phyloP scores from a whole-genome alignment of 2,888 invertebrate genomes.

The Ormyrus labotus region DNA sequence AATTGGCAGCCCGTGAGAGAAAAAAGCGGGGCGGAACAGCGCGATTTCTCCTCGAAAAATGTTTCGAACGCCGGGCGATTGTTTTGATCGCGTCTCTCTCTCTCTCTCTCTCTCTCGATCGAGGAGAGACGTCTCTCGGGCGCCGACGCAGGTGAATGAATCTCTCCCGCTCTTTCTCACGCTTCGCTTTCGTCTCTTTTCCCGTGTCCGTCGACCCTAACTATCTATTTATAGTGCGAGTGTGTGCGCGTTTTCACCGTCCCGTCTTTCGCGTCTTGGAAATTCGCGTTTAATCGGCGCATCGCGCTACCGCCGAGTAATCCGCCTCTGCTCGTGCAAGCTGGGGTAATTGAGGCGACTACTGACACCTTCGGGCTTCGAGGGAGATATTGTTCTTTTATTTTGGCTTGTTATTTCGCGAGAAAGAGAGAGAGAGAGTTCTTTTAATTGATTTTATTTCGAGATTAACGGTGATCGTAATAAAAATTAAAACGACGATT shows the following conservation, averaged over 20 bases:
- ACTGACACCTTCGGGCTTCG: not conserved
- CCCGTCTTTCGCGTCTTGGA: conserved; percentile 14
- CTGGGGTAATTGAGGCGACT: not conserved
- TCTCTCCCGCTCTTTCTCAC: conserved; percentile 60
- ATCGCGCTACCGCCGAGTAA: too few relatives aligned
- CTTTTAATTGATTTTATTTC: too few relatives aligned
- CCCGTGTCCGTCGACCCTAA: conserved; percentile 72
- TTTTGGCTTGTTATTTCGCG: too few relatives aligned
- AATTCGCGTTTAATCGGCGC: conserved; percentile 23
- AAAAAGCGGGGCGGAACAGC: too few relatives aligned
- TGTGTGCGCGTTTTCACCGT: conserved; percentile 52
- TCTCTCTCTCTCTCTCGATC: too few relatives aligned
- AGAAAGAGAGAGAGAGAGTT: too few relatives aligned
- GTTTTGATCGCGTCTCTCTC: conserved; percentile 29
- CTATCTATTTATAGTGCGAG: conserved; percentile 70
- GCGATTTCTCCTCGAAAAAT: not conserved
- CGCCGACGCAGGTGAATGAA: conserved; percentile 64
- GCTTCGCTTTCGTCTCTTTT: conserved; percentile 65
- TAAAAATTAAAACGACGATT: too few relatives aligned
- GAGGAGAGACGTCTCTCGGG: too few relatives aligned
- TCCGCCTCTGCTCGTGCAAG: not conserved
- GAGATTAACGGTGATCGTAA: too few relatives aligned
- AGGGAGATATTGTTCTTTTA: too few relatives aligned
- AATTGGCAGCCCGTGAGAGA: too few relatives aligned
- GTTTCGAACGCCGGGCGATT: not conserved